Base-by-base conservation (phyloP, 1,140 invertebrate species). In the Orius laevigatus region DNA sequence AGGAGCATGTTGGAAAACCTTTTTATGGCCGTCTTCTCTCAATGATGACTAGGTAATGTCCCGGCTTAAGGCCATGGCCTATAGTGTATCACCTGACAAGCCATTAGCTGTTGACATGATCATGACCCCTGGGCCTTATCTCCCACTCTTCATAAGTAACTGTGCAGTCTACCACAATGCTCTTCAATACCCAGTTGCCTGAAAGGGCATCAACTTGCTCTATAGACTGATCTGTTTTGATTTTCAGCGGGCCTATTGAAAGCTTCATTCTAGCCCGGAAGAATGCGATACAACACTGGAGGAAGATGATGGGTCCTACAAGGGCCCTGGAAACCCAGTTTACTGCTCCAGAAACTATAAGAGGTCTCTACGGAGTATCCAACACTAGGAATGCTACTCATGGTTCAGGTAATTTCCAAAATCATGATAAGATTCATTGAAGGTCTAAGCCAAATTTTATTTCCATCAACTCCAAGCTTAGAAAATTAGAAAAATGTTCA, bases 301-400 rank as follows among this genome's bases (percentile, higher is more conserved):
- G 90, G 56, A 56, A 66, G 48, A 59, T 93, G 16, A 77, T 94
- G 70, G 90, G 90, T 0, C 88, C 88, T 1, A 94, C 89, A 0
- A 90, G 89, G 70, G 79, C 81, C 0, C 84, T 72, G 59, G 77
- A 78, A 60, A 77, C 84, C 12, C 77, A 88, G 49, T 85, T 78
- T 62, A 74, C 73, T 56, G 71, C 78, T 40, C 88, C 88, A 2
- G 58, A 79, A 46, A 76, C 75, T 52, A 77, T 94, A 48, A 68
- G 90, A 57, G 85, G 83, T 2, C 66, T 71, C 56, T 92, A 78
- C 71, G 90, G 90, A 1, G 62, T 92, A 2, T 86, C 88, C 1
- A 89, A 94, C 63, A 93, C 90, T 0, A 78, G 88, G 60, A 95
- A 95, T 71, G 86, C 83, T 14, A 77, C 79, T 41, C 89, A 94